Evolutionary conservation across 2,797 vertebrate species (phyloP).

Genomic region (Sebastes vulpes): DNA sequence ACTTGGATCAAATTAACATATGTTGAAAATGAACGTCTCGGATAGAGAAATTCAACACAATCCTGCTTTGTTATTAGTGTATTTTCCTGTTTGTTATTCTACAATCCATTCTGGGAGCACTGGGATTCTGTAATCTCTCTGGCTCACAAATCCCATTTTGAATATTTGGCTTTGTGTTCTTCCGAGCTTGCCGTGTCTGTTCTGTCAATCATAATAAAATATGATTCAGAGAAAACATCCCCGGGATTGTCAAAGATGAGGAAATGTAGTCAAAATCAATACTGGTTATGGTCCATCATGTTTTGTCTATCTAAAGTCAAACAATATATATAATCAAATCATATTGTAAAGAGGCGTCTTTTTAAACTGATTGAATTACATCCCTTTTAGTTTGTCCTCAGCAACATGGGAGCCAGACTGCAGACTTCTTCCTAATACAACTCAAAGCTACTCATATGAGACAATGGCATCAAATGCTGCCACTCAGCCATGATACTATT

Average conservation of each 20-base stretch:
- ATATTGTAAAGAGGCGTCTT: conserved; percentile 41
- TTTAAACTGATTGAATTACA: conserved; percentile 70
- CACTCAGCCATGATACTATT: conserved; percentile 66
- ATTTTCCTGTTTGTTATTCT: conserved; percentile 1
- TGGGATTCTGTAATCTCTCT: conserved; percentile 32
- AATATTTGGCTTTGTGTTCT: conserved; percentile 23
- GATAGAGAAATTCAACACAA: not conserved
- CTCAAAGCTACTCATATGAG: conserved; percentile 67
- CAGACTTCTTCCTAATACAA: conserved; percentile 50
- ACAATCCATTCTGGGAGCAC: not conserved
- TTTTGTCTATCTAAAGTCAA: conserved; percentile 34
- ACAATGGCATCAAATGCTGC: conserved; percentile 75
- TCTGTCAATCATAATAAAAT: conserved; percentile 28
- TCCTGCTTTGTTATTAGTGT: conserved; percentile 11
- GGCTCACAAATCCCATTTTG: conserved; percentile 47
- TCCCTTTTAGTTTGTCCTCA: conserved; percentile 56
- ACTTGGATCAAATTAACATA: conserved; percentile 26
- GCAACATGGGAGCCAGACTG: conserved; percentile 29
- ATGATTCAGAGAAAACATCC: conserved; percentile 15
- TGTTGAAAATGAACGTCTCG: not conserved
- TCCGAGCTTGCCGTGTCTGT: not conserved
- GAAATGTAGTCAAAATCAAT: conserved; percentile 41
- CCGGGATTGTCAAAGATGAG: conserved; percentile 41
- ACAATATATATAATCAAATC: conserved; percentile 40
- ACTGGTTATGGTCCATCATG: conserved; percentile 20